Base-by-base conservation (phyloP, 1,140 invertebrate species). In the Cyrtorhinus lividipennis region DNA sequence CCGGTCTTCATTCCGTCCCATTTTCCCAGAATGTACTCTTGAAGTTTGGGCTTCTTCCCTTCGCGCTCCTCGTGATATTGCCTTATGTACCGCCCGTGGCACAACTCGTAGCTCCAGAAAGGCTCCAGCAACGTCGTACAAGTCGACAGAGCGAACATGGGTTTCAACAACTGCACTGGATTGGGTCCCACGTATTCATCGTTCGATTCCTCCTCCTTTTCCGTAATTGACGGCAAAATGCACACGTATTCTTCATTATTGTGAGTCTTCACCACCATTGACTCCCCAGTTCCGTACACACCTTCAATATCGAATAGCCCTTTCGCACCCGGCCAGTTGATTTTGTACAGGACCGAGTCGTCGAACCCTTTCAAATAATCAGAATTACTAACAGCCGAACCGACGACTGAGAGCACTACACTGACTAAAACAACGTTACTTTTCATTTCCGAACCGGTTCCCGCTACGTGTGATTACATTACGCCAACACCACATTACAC, bases 61-160 rank as follows among this genome's bases (percentile, higher is more conserved):
- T 95, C 92, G 66, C 90, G 81, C 69, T 94, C 90, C 74, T 97
- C 94, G 73, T 98, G 94, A 75, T 93, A 98, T 71, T 98, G 95
- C 12, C 88, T 78, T 1, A 98, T 81, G 73, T 87, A 85, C 67
- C 81, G 79, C 2, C 93, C 93, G 78, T 98, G 95, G 71, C 95
- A 98, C 10, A 98, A 77, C 76, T 98, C 93, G 77, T 98, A 98
- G 0, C 89, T 93, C 95, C 95, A 98, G 73, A 95, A 98, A 45
- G 86, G 85, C 73, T 98, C 95, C 62, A 97, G 76, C 59, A 60
- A 30, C 30, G 64, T 93, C 0, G 90, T 90, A 74, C 92, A 97
- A 2, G 75, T 73, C 56, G 75, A 75, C 66, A 87, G 82, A 15
- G 75, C 75, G 73, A 94, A 91, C 27, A 94, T 73, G 2, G 85